Evolutionary conservation across 2,888 invertebrate species (phyloP).

Genomic region (Xestia sexstrigata): DNA sequence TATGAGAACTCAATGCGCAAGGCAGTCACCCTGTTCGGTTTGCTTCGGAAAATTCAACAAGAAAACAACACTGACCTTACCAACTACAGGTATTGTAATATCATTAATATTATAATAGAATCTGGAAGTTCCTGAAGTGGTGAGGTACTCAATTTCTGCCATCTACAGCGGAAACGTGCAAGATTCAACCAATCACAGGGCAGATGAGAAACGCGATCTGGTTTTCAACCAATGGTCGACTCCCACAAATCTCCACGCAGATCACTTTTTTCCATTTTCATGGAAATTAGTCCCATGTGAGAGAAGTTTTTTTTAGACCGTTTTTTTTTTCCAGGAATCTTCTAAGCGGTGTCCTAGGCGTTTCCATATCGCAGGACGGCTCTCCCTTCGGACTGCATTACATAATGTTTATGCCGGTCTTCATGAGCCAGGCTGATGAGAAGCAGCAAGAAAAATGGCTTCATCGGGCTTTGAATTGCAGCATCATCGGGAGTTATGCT

Average conservation of each 20-base stretch:
- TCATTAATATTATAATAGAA: not conserved
- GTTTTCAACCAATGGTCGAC: not conserved
- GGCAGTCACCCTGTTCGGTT: constrained; percentile 92
- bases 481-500: constrained; percentile 98
- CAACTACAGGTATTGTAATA: constrained; percentile 91
- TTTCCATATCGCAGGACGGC: constrained; percentile 92
- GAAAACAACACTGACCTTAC: constrained; percentile 92
- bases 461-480: constrained; percentile 94
- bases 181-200: not conserved
- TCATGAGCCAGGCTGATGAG: constrained; percentile 96
- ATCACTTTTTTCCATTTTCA: not conserved
- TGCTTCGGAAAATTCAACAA: constrained; percentile 92
- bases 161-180: not conserved
- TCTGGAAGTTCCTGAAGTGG: not conserved
- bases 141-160: not conserved
- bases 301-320: not conserved
- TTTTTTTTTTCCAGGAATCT: constrained; percentile 82
- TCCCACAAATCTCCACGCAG: not conserved
- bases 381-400: constrained; percentile 94
- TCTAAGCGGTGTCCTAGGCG: constrained; percentile 91
- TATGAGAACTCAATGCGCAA: constrained; percentile 94
- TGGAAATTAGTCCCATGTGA: not conserved
- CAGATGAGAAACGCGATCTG: not conserved
- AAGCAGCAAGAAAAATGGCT: constrained; percentile 97
- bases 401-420: constrained; percentile 97